Evolutionary conservation across 2,888 invertebrate genomes (phyloP), one percentile per base, ranked within the genome.

Genomic region (Lasioglossum malachurum): DNA sequence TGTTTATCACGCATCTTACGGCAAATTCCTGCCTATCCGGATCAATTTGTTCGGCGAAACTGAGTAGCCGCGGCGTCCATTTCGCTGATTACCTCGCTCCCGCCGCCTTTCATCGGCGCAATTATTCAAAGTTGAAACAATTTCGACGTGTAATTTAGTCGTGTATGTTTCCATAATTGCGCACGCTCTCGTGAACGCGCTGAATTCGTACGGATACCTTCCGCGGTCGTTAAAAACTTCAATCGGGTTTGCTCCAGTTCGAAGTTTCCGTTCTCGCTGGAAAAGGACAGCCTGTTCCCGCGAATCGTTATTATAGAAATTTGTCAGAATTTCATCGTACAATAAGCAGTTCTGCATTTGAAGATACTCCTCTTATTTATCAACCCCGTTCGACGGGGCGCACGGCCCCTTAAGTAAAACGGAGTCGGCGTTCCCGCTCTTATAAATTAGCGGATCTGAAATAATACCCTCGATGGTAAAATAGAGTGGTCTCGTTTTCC

Each of bases 11-110:
- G 85, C 86, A 80, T 69, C 82, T 71, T 74, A 75, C 79, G 60
- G 87, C 85, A 87, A 91, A 89, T 90, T 90, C 88, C 84, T 85
- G 84, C 85, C 88, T 75, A 78, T 88, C 72, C 79, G 81, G 89
- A 91, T 90, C 91, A 91, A 91, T 91, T 91, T 91, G 90, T 88
- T 83, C 88, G 80, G 64, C 86, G 86, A 90, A 91, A 90, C 83
- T 75, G 86, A 82, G 86, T 80, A 84, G 75, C 77, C 83, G 57
- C 69, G 76, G 84, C 87, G 79, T 87, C 86, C 89, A 89, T 90
- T 89, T 83, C 79, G 72, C 83, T 83, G 87, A 90, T 89, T 87
- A 75, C 89, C 72, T 41, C 67, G 78, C 19, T 79, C 16, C 82
- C 16, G 77, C 74, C 75, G 79, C 80, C 80, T 72, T 78, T 81